Base-by-base conservation (phyloP, 2,113 vertebrate genomes). In the Mellivora capensis region DNA sequence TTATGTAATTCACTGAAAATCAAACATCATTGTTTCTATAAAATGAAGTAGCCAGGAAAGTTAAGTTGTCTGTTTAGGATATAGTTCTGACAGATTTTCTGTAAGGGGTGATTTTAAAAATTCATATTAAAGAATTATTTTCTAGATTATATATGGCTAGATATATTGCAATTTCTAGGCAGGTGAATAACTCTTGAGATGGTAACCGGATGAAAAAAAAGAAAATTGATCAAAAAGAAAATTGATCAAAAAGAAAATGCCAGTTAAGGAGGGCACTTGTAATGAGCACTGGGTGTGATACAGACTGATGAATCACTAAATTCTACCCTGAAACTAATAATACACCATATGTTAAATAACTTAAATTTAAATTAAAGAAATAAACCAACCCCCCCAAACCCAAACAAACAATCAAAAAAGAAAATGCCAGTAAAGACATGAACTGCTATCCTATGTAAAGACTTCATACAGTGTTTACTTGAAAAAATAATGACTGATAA, bases 21-120 rank as follows among this genome's bases (percentile, higher is more conserved):
- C 37, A 62, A 67, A 62, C 37, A 85, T 77, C 44, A 39, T 81
- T 81, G 27, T 90, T 97, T 94, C 39, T 83, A 11, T 93, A 80
- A 77, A 84, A 82, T 95, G 42, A 83, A 88, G 29, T 88, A 79
- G 18, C 34, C 6, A 77, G 44, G 34, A 18, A 6, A 4, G 39
- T 80, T 93, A 77, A 74, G 17, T 57, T 94, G 17, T 77, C 18
- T 96, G 49, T 96, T 96, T 71, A 96, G 87, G n/a, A n/a, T 86
- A 39, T 54, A 89, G 54, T 88, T 92, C 25, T 89, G 47, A 74
- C 23, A 86, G 6, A 9, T 96, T 92, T 94, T 84, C 74, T 94
- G 4, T 89, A 61, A 89, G n/a, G 64, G 18, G 0, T 76, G 94
- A 94, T 82, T 91, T 54, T 85, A 61, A 92, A 92, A 72, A 61